Percentiles rank a stretch among this genome's conserved stretches.
Conservation (phyloP, 2,113 vertebrate genomes). For the Oreotragus oreotragus region DNA sequence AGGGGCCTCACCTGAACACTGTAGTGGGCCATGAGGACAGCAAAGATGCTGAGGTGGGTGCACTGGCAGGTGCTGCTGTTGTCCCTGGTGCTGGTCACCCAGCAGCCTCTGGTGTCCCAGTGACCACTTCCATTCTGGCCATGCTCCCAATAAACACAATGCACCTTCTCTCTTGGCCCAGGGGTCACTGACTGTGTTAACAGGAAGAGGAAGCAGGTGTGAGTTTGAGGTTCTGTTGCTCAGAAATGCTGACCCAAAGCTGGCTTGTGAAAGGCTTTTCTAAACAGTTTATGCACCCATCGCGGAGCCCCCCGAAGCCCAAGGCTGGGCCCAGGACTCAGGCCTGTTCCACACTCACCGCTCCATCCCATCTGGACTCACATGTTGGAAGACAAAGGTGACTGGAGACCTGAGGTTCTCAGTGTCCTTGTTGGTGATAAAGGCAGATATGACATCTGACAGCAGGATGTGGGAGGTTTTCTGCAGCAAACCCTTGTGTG, state of each 20-base stretch:
- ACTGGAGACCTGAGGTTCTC: slow-evolving; percentile 70
- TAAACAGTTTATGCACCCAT: neutral
- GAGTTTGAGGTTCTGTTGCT: neutral
- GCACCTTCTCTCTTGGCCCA: neutral
- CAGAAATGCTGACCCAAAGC: neutral
- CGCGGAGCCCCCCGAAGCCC: accelerated
- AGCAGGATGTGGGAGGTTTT: slow-evolving; percentile 69
- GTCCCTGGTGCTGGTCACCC: too few relatives aligned
- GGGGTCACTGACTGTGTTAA: neutral
- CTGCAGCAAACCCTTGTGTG: neutral
- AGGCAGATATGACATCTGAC: slow-evolving; percentile 75
- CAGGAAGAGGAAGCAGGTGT: neutral
- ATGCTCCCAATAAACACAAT: slow-evolving; percentile 80
- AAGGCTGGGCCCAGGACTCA: neutral
- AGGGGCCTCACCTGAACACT: neutral
- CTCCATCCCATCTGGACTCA: neutral
- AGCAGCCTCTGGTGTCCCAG: too few relatives aligned
- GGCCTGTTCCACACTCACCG: neutral
- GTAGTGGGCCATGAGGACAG: slow-evolving; percentile 76
- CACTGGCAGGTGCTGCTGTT: slow-evolving; percentile 78
- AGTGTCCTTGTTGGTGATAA: slow-evolving; percentile 76
- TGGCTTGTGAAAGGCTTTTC: neutral
- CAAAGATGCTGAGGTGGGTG: slow-evolving; percentile 82
- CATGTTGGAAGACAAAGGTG: slow-evolving; percentile 76
- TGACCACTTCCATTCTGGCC: neutral